Base-by-base conservation (phyloP, 2,113 vertebrate species). In the Meles meles region DNA sequence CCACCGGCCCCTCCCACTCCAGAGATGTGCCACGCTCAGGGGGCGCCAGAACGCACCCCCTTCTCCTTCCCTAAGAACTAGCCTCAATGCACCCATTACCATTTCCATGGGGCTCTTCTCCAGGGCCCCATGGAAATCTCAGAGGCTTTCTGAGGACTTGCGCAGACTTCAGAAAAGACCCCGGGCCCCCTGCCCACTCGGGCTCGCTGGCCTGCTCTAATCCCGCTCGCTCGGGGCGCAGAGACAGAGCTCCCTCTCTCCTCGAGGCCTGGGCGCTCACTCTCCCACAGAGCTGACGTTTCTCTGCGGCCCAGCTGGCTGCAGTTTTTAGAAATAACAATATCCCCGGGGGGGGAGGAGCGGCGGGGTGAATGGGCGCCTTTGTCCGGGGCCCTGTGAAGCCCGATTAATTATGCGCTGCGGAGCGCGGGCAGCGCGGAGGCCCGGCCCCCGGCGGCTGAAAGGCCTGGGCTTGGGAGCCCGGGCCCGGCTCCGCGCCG, bases 361-460 rank as follows among this genome's bases (percentile, higher is more conserved):
- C 98, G 98, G 97, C 97, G 98, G 98, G 93, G 99, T 99, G 99
- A 99, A 99, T 99, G 98, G 98, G 99, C 98, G 98, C 99, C 99
- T 99, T 99, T 99, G 99, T 99, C 99, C 98, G 57, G 92, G 98
- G 98, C 99, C 99, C 98, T 99, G 99, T 99, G 99, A 99, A 99
- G 99, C 99, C 99, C 99, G 99, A 99, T 99, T 99, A 99, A 99
- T 99, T 99, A 99, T 99, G 99, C 99, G 99, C 99, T 97, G 98
- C 96, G 98, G 99, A 99, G 99, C 99, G 99, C 98, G 97, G 99
- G 98, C 98, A 98, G 98, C 99, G 98, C 99, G 98, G 98, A 97
- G 98, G 98, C 98, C 98, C 98, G 98, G 98, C 98, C 98, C 98
- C 98, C 98, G 97, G 99, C 98, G 97, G 97, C 97, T 98, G 98